Evolutionary conservation across 2,113 vertebrate genomes (phyloP), one percentile per base, ranked within the genome.

Genomic region (Dipodomys stephensi): DNA sequence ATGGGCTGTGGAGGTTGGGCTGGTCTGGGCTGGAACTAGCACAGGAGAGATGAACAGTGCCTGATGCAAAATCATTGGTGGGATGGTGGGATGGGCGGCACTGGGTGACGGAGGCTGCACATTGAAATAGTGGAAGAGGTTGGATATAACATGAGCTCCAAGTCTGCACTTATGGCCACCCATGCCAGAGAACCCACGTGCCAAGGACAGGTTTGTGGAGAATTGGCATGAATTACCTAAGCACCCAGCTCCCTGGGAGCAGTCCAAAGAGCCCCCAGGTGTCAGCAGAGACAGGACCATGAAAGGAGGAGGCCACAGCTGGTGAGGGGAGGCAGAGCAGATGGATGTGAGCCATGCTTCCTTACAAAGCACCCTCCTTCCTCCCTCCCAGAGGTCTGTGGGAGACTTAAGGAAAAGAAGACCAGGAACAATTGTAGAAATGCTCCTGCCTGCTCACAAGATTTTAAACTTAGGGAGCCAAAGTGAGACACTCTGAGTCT

Each of bases 311-410:
- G 49, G n/a, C 5, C 8, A 4, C 53, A 2, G 68, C 35, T 12
- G 1, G 72, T 27, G 20, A 12, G 15, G 32, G 39, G 11, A 30
- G 16, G 78, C 78, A 44, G 32, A 20, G 11, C 32, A 44, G 32
- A 28, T 1, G 35, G 30, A n/a, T 60, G 19, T 0, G 10, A 19
- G 0, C 20, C 0, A 22, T 15, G 35, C 32, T 44, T 19, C 32
- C 35, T 4, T 0, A 0, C 1, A 10, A 23, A 60, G 10, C 6
- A 0, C 1, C 22, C 25, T 16, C 27, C 7, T 28, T 2, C 1
- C 7, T 44, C 0, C 3, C 71, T 35, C 5, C 22, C 35, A 53
- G 80, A 20, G 6, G 32, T 3, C 27, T 32, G 64, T 27, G 68
- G 30, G 85, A 44, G 13, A 49, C 32, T 18, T 7, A 68, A 57